phyloP scores from a whole-genome alignment of 2,113 vertebrate genomes.

The Erinaceus europaeus region DNA sequence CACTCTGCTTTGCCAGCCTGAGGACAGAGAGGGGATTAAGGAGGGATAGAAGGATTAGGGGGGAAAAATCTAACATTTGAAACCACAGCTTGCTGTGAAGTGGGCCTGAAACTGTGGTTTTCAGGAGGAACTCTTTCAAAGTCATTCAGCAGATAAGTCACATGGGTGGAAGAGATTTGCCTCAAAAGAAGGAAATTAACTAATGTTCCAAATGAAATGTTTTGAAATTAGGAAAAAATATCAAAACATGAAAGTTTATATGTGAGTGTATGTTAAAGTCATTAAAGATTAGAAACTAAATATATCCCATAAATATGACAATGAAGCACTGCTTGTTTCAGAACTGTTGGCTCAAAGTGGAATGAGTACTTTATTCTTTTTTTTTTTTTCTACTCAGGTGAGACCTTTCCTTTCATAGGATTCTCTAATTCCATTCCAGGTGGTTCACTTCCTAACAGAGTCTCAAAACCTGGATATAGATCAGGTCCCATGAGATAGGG shows the following conservation, averaged over 20 bases:
- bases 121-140: not conserved
- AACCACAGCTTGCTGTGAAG: rapidly evolving
- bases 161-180: not conserved
- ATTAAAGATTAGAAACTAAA: no score
- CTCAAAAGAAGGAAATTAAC: no score
- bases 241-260: rapidly evolving
- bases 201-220: not conserved
- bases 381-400: no score
- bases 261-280: not conserved
- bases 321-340: rapidly evolving
- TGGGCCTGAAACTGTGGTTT: rapidly evolving
- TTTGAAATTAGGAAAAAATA: not conserved
- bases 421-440: no score
- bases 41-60: no score
- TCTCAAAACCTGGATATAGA: no score
- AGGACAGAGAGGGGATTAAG: not conserved
- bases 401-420: no score
- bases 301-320: rapidly evolving
- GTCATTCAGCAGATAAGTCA: rapidly evolving
- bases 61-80: not conserved
- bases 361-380: no score
- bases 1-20: not conserved
- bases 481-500: no score
- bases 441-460: no score
- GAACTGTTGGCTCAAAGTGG: rapidly evolving